Evolutionary conservation across 2,888 invertebrate species (phyloP).

Genomic region (Eurytoma adleriae): DNA sequence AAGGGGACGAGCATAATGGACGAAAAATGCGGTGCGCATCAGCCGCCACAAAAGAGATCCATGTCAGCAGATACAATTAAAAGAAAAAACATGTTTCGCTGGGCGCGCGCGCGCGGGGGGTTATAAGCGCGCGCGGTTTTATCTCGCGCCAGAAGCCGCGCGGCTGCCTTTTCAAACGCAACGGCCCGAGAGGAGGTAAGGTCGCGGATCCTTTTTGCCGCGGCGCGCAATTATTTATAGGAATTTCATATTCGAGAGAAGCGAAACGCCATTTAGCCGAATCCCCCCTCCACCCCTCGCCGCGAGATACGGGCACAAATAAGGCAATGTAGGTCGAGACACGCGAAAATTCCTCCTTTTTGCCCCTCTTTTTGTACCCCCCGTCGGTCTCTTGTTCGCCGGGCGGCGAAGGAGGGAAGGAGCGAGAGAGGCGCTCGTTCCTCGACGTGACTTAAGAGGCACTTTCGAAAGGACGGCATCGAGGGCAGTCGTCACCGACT

Average conservation of each 20-base stretch:
- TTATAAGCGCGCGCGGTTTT: background rate
- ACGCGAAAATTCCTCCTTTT: background rate
- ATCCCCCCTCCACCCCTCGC: background rate
- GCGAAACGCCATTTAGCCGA: conserved; percentile 32
- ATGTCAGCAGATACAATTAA: conserved; percentile 24
- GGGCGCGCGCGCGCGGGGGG: too few relatives aligned
- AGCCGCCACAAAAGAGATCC: conserved; percentile 8
- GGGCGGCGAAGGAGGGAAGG: background rate
- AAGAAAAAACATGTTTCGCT: conserved; percentile 13
- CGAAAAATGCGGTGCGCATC: background rate
- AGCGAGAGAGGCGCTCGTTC: conserved; percentile 21
- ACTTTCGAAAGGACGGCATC: conserved; percentile 32
- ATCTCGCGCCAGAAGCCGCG: background rate
- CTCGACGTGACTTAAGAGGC: conserved; percentile 41
- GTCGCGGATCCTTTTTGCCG: too few relatives aligned
- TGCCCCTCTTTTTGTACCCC: background rate
- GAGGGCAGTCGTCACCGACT: conserved; percentile 12
- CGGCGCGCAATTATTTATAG: background rate
- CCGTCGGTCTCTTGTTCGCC: background rate
- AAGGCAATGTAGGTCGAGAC: conserved; percentile 8
- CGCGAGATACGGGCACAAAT: conserved; percentile 22
- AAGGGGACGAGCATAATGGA: background rate
- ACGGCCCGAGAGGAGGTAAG: background rate
- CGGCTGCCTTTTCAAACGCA: conserved; percentile 10
- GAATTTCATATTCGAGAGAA: conserved; percentile 15